phyloP scores from a whole-genome alignment of 1,140 invertebrate genomes.

The Drosophila aff. region DNA sequence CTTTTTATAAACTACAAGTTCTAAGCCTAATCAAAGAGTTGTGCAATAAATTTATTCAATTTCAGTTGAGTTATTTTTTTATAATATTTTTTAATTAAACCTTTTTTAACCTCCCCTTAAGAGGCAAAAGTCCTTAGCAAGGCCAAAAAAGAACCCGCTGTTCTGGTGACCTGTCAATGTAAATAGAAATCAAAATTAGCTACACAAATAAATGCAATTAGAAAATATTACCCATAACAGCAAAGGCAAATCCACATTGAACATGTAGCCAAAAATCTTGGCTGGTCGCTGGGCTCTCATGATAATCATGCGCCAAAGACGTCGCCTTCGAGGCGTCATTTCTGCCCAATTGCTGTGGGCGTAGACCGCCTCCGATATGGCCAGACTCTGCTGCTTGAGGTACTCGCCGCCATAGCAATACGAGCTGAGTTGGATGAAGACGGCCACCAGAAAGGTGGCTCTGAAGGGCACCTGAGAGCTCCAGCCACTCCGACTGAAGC shows the following conservation, averaged over 20 bases:
- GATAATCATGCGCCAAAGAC: slow-evolving; percentile 46
- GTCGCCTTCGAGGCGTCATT: slow-evolving; percentile 12
- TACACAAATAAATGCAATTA: not conserved
- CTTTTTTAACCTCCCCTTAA: not conserved
- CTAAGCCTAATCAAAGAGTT: too few species aligned
- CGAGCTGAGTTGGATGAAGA: slow-evolving; percentile 42
- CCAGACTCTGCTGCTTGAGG: slow-evolving; percentile 47
- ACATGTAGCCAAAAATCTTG: slow-evolving; percentile 47
- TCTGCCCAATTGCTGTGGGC: slow-evolving; percentile 37
- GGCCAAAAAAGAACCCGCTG: slow-evolving; percentile 52
- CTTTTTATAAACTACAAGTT: not conserved
- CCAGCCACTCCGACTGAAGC: slow-evolving; percentile 42
- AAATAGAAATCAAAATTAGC: not conserved
- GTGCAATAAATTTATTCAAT: too few species aligned
- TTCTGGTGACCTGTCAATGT: slow-evolving; percentile 31
- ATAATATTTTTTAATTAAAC: not conserved
- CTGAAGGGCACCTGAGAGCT: slow-evolving; percentile 49
- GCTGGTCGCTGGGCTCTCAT: slow-evolving; percentile 44
- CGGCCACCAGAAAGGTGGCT: slow-evolving; percentile 41
- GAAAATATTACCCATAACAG: slow-evolving; percentile 41
- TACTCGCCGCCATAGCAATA: slow-evolving; percentile 60
- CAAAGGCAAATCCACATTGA: slow-evolving; percentile 53
- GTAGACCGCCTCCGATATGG: slow-evolving; percentile 25
- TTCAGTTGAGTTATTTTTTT: not conserved
- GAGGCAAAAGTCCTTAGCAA: slow-evolving; percentile 47